phyloP scores from a whole-genome alignment of 2,888 invertebrate genomes.

The Eulithis testata region DNA sequence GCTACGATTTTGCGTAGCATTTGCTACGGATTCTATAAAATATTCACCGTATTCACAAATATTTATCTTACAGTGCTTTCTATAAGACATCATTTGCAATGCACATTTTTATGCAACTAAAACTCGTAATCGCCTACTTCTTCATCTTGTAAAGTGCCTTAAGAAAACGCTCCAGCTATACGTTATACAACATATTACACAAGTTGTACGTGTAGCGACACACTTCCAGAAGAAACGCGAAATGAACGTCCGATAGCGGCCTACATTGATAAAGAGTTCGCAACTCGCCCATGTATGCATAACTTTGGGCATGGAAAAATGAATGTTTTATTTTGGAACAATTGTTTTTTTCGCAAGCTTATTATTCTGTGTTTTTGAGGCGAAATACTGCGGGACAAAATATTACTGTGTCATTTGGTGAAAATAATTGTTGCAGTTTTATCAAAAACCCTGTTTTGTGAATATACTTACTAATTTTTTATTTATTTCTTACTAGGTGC shows the following conservation, averaged over 20 bases:
- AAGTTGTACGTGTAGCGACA: conserved; percentile 49
- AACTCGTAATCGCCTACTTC: background rate
- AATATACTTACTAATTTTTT: no score
- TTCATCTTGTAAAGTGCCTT: conserved; percentile 13
- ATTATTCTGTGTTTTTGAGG: background rate
- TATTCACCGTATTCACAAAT: no score
- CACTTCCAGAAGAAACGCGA: conserved; percentile 34
- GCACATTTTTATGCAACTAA: no score
- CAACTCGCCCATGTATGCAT: conserved; percentile 22
- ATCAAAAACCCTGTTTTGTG: no score
- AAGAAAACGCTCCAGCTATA: conserved; percentile 43
- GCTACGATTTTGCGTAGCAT: background rate
- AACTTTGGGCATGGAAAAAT: conserved; percentile 18
- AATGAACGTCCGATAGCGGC: conserved; percentile 45
- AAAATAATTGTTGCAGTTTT: no score
- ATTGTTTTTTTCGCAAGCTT: background rate
- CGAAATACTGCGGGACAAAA: no score
- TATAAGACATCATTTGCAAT: no score
- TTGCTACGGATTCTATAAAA: background rate
- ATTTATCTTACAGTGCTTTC: no score
- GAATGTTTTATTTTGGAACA: conserved; percentile 9
- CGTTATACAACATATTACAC: conserved; percentile 37
- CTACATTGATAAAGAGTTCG: conserved; percentile 34
- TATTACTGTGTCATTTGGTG: no score
- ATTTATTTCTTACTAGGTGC: no score